phyloP scores from a whole-genome alignment of 2,113 vertebrate genomes.

The Lampris incognitus region DNA sequence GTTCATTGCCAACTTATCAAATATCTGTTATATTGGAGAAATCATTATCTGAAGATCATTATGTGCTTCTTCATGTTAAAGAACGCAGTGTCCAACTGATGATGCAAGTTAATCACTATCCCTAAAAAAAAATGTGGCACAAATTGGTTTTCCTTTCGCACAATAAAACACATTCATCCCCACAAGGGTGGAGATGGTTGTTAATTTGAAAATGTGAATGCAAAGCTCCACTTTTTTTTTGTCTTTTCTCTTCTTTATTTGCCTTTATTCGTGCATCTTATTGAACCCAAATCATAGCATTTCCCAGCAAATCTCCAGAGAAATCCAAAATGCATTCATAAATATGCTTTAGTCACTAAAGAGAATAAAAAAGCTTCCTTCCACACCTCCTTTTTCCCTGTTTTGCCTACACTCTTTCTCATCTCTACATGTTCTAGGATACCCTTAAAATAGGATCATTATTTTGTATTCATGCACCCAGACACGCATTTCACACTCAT shows the following conservation, averaged over 20 bases:
- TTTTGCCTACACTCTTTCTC: background rate
- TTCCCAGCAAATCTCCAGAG: too few relatives aligned
- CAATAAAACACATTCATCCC: too few relatives aligned
- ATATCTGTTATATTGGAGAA: too few relatives aligned
- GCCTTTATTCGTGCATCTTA: background rate
- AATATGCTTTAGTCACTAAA: conserved; percentile 13
- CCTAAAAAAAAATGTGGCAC: too few relatives aligned
- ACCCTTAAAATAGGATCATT: conserved; percentile 65
- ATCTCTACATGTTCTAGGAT: conserved; percentile 23
- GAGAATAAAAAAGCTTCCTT: conserved; percentile 20
- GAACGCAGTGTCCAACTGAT: too few relatives aligned
- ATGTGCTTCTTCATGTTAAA: too few relatives aligned
- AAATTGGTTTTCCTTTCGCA: background rate
- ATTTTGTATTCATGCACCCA: conserved; percentile 57
- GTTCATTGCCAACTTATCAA: background rate
- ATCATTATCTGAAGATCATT: too few relatives aligned
- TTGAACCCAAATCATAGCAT: background rate
- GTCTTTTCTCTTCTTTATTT: background rate
- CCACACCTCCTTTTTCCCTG: conserved; percentile 6
- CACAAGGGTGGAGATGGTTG: too few relatives aligned
- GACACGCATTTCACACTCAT: conserved; percentile 56
- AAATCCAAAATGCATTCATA: background rate
- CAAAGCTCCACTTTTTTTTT: too few relatives aligned
- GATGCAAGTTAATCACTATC: too few relatives aligned
- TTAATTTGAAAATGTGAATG: too few relatives aligned